Evolutionary conservation across 2,888 invertebrate species (phyloP).

Genomic region (Melanostoma scalare): DNA sequence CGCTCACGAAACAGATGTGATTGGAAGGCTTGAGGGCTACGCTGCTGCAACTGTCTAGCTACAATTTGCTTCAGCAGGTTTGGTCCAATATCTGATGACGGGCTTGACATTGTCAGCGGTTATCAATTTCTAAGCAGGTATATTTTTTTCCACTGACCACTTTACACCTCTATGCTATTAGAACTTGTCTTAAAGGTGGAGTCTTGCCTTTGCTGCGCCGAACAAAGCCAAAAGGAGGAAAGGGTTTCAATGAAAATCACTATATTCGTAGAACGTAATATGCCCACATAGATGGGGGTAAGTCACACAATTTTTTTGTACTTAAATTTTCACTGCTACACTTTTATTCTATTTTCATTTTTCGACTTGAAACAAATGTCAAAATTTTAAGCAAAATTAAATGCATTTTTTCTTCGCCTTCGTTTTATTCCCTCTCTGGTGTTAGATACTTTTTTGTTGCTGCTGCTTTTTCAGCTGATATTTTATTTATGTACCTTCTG

Average conservation of each 20-base stretch:
- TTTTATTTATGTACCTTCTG: constrained; percentile 59
- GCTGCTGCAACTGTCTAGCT: constrained; percentile 63
- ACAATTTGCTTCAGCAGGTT: constrained; percentile 70
- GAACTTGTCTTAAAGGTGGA: constrained; percentile 19
- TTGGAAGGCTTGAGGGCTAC: constrained; percentile 74
- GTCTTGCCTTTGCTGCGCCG: constrained; percentile 13
- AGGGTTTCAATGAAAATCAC: not conserved
- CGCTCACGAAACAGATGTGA: constrained; percentile 83
- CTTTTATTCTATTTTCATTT: constrained; percentile 54
- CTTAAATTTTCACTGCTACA: constrained; percentile 20
- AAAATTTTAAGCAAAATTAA: constrained; percentile 66
- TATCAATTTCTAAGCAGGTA: constrained; percentile 26
- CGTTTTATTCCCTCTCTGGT: constrained; percentile 18
- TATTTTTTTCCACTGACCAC: not conserved
- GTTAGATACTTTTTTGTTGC: constrained; percentile 46
- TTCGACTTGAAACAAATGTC: constrained; percentile 67
- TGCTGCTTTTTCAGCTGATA: constrained; percentile 61
- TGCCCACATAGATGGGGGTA: not conserved
- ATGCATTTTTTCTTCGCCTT: constrained; percentile 56
- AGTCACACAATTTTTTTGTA: constrained; percentile 12
- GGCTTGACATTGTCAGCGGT: constrained; percentile 60
- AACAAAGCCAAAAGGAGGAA: constrained; percentile 15
- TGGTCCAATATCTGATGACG: constrained; percentile 66
- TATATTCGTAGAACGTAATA: constrained; percentile 12
- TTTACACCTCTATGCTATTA: constrained; percentile 9